Evolutionary conservation across 1,140 invertebrate genomes (phyloP).

Genomic region (Drosophila oshimai): DNA sequence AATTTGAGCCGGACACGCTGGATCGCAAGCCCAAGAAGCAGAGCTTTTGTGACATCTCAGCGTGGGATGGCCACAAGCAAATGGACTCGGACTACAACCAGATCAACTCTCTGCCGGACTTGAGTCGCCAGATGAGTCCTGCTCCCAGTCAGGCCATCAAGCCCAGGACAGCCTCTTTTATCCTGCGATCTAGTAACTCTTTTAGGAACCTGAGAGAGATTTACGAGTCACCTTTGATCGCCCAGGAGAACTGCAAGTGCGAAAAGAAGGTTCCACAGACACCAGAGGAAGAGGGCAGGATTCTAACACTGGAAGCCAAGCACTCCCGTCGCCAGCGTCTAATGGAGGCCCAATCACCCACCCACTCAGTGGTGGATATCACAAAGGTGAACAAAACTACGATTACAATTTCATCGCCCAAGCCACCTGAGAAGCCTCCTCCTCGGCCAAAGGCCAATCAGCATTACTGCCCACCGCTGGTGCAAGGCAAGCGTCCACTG

Average conservation of each 20-base stretch:
- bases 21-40: constrained; percentile 90
- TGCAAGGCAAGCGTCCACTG: constrained; percentile 56
- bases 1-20: constrained; percentile 92
- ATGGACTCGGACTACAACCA: constrained; percentile 85
- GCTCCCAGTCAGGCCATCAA: constrained; percentile 15
- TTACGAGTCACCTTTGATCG: constrained; percentile 85
- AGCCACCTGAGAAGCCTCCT: constrained; percentile 32
- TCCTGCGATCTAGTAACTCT: constrained; percentile 65
- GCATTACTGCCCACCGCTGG: constrained; percentile 56
- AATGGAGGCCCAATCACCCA: constrained; percentile 85
- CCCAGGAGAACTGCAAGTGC: constrained; percentile 64
- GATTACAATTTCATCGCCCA: constrained; percentile 67
- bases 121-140: constrained; percentile 33
- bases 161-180: constrained; percentile 58
- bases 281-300: constrained; percentile 83
- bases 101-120: constrained; percentile 80
- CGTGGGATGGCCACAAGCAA: constrained; percentile 75
- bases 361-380: constrained; percentile 60
- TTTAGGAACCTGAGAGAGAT: constrained; percentile 86
- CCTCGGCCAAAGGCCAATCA: constrained; percentile 41
- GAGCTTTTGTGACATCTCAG: constrained; percentile 81
- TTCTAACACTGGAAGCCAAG: constrained; percentile 86
- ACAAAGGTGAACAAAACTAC: constrained; percentile 60
- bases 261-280: constrained; percentile 27
- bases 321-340: constrained; percentile 87